Base-by-base conservation (phyloP, 2,113 vertebrate species). In the Microcebus tavaratra region DNA sequence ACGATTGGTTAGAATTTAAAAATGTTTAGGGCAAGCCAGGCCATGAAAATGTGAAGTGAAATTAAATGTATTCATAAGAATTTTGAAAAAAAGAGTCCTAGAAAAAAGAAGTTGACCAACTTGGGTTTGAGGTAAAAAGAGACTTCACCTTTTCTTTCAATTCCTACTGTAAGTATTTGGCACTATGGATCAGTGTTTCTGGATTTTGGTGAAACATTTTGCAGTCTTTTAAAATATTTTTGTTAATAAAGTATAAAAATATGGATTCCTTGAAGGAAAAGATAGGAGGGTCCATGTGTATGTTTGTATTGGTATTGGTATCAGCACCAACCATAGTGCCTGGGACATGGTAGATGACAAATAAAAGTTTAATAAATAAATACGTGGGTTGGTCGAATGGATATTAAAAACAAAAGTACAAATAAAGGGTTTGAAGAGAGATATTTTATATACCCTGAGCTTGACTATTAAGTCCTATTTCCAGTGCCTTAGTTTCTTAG, bases 1-100 rank as follows among this genome's bases (percentile, higher is more conserved):
- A 95, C 0, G 0, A 94, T 59, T 91, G 59, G 85, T 72, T 97
- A 80, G 82, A 95, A 91, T 87, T 94, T 81, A 92, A 90, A 86
- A 55, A n/a, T 75, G 20, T 80, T 73, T 72, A 72, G 53, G 55
- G 61, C 63, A 88, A 97, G 63, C 34, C 36, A 67, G 73, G 42
- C 34, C 61, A n/a, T 61, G 42, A 78, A 96, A 90, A 76, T 65
- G 34, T 45, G 53, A 95, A 87, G 3, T 14, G 39, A 84, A 73
- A 67, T 78, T 39, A 73, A 95, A 93, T 76, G 23, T 81, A 45
- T 96, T 92, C 34, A 27, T 21, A 70, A 50, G 34, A 84, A 63
- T 67, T 92, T 94, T 90, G 29, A 86, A 88, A 88, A 21, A 21
- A 82, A 11, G 15, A 73, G 45, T 42, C 36, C 9, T 34, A 79